A percentile compares a stretch with the other conserved stretches of the same genome.
phyloP scores from a whole-genome alignment of 35 echinoderm and acorn worm genomes.

The Diadema setosum region DNA sequence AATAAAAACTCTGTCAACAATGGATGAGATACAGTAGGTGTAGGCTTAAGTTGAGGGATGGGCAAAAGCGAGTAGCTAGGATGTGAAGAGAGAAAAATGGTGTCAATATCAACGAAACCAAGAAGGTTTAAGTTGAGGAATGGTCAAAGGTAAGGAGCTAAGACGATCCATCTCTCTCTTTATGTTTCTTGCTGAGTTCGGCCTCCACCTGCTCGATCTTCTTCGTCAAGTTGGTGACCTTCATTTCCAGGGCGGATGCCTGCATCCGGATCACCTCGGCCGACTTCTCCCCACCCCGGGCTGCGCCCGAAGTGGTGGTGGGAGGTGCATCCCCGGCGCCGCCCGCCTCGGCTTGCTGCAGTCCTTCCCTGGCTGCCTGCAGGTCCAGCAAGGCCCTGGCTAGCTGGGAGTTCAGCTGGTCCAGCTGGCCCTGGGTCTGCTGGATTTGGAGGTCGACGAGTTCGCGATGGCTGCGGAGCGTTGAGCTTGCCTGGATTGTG shows the following conservation, averaged over 20 bases:
- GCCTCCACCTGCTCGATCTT: conserved; percentile 73
- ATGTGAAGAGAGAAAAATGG: too few relatives aligned
- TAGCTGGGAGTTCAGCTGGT: conserved; percentile 76
- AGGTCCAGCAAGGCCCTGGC: conserved; percentile 46
- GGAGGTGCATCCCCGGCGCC: background rate
- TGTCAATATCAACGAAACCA: too few relatives aligned
- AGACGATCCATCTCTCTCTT: conserved; percentile 26
- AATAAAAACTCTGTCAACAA: too few relatives aligned
- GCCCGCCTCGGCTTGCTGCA: conserved; percentile 32
- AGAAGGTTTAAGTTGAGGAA: too few relatives aligned
- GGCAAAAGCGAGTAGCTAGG: too few relatives aligned
- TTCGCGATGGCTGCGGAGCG: conserved; percentile 39
- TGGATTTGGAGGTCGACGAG: conserved; percentile 66
- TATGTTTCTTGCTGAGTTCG: conserved; percentile 72
- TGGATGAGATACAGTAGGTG: too few relatives aligned
- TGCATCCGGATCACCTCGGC: conserved; percentile 50
- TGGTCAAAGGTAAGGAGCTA: too few relatives aligned
- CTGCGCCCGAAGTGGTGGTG: background rate
- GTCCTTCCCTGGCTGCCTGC: conserved; percentile 56
- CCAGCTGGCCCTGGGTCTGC: conserved; percentile 64
- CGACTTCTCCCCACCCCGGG: background rate
- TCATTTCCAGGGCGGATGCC: conserved; percentile 29
- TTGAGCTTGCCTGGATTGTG: background rate
- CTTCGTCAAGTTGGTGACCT: conserved; percentile 75
- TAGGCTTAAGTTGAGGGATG: too few relatives aligned